Base-by-base conservation (phyloP, 1,140 invertebrate genomes). In the Solenopsis invicta region DNA sequence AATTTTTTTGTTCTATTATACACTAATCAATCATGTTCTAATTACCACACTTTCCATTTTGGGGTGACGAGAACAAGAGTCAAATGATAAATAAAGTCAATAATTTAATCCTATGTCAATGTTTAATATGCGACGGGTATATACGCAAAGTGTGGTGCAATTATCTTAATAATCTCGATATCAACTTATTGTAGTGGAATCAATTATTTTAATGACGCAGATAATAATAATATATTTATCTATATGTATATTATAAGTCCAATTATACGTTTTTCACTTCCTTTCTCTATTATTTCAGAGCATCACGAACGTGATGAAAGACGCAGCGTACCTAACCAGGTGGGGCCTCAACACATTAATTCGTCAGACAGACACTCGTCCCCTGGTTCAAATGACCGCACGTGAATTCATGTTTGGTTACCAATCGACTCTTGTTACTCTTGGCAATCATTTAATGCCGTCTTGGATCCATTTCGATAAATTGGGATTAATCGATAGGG, bases 361-460 rank as follows among this genome's bases (percentile, higher is more conserved):
- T 18, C 93, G 95, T 2, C 96, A 97, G 69, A 97, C 97, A 0
- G 95, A 97, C 21, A 96, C 96, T 1, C 94, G 97, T 74, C 97
- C 97, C 0, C 93, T 98, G 18, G 96, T 97, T 0, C 93, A 96
- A 90, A 98, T 98, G 97, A 98, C 97, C 0, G 97, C 97, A 0
- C 96, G 95, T 77, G 97, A 98, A 93, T 98, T 98, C 92, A 98
- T 98, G 97, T 98, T 98, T 91, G 97, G 97, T 0, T 98, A 97
- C 94, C 93, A 97, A 81, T 97, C 97, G 1, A 94, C 97, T 3
- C 93, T 98, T 50, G 97, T 98, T 91, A 97, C 97, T 0, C 91
- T 98, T 34, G 98, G 98, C 0, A 97, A 98, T 92, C 97, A 96
- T 3, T 96, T 98, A 80, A 95, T 98, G 95, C 97, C 97, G 0